These are phyloP conservation scores for Drosophila rufa DNA, from an alignment of 1,140 invertebrate genomes.

Conservation along the genomic window DNA sequence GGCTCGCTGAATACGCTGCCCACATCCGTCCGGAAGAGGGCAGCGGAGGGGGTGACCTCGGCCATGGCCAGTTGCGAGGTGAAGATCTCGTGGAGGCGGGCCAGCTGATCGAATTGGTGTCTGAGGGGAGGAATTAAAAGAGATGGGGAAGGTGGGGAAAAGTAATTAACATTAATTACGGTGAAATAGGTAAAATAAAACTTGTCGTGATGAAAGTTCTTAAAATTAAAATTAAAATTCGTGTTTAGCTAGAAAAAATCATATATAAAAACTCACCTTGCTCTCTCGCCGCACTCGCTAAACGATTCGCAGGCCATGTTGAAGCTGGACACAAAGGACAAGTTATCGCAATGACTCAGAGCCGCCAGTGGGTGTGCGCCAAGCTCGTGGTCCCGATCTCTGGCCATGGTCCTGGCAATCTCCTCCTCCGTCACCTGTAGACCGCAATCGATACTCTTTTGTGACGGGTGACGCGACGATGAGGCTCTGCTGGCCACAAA, in stretches of 20 bases:
- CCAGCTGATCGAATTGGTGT: slow-evolving; percentile 89
- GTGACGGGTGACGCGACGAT: slow-evolving; percentile 85
- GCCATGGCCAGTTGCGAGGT: slow-evolving; percentile 90
- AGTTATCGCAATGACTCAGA: slow-evolving; percentile 93
- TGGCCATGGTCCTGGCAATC: slow-evolving; percentile 94
- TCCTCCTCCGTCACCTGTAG: slow-evolving; percentile 96
- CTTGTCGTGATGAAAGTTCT: not conserved
- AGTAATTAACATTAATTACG: not conserved
- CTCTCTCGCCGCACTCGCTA: slow-evolving; percentile 83
- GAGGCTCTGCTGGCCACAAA: slow-evolving; percentile 61
- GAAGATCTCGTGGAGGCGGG: slow-evolving; percentile 89
- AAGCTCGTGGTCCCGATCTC: slow-evolving; percentile 89
- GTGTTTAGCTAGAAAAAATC: no score
- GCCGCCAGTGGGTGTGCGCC: slow-evolving; percentile 92
- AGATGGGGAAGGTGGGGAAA: not conserved
- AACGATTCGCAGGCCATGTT: slow-evolving; percentile 89
- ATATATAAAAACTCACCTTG: slow-evolving; percentile 57
- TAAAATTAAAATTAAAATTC: not conserved
- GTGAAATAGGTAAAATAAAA: no score
- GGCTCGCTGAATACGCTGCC: slow-evolving; percentile 93
- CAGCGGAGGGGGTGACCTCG: slow-evolving; percentile 88
- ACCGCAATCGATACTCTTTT: slow-evolving; percentile 85
- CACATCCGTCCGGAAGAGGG: slow-evolving; percentile 88
- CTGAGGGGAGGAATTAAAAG: slow-evolving; percentile 51
- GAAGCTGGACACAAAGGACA: slow-evolving; percentile 95